These are phyloP conservation scores for Nipponia nippon DNA, from an alignment of 2,113 vertebrate species.

Conservation along the genomic window DNA sequence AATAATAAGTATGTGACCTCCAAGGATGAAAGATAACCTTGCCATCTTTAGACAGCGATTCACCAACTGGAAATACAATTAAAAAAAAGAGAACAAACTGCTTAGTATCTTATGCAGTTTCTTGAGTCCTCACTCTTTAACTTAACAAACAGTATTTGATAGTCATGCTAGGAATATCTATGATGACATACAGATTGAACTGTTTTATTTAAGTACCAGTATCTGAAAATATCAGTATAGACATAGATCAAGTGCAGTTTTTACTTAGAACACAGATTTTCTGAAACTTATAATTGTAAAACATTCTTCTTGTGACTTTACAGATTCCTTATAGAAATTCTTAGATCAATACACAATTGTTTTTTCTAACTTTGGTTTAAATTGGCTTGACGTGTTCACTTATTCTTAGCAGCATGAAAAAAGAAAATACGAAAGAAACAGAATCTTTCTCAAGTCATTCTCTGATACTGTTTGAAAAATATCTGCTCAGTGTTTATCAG, in stretches of 20 bases:
- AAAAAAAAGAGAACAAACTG: background rate
- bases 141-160: background rate
- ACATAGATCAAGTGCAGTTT: background rate
- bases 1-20: background rate
- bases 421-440: background rate
- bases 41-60: background rate
- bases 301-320: background rate
- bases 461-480: background rate
- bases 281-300: background rate
- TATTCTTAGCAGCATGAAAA: background rate
- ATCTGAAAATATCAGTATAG: background rate
- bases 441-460: background rate
- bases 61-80: background rate
- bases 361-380: background rate
- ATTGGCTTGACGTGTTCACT: background rate
- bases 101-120: background rate
- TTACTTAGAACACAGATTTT: background rate
- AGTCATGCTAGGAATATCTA: background rate
- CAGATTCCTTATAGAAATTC: background rate
- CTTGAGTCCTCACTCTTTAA: background rate
- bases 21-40: conserved; percentile 4
- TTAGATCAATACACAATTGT: background rate
- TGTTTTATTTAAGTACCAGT: background rate
- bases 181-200: background rate
- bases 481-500: background rate